A percentile compares a stretch with the other conserved stretches of the same genome.
Conservation (phyloP, 2,797 vertebrate genomes). For the Typhlichthys eigenmanni region DNA sequence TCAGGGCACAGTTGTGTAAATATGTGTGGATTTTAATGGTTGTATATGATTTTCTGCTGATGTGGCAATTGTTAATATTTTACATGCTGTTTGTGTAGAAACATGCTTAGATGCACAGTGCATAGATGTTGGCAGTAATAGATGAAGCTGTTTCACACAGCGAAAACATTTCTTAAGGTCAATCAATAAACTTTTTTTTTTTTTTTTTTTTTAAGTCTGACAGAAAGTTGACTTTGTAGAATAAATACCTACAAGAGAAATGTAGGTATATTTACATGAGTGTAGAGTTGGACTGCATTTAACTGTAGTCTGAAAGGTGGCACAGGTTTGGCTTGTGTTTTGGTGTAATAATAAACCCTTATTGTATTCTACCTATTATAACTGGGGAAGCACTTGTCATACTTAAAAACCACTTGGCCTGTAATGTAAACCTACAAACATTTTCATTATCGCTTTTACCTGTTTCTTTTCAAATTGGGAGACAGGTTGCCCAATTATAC, state of each 20-base stretch:
- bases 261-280: constrained; percentile 36
- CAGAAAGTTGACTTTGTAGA: constrained; percentile 27
- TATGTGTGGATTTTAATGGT: constrained; percentile 49
- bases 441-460: constrained; percentile 3
- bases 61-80: constrained; percentile 48
- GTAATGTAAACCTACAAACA: neutral
- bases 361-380: too few species aligned
- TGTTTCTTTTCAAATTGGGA: constrained; percentile 16
- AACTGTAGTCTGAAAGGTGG: constrained; percentile 19
- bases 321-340: constrained; percentile 26
- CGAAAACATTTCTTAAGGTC: constrained; percentile 54
- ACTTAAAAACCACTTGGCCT: constrained; percentile 19
- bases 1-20: constrained; percentile 56
- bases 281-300: constrained; percentile 46
- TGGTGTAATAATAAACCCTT: neutral
- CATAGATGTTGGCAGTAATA: constrained; percentile 34
- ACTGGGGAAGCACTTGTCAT: constrained; percentile 15
- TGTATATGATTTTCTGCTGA: constrained; percentile 55
- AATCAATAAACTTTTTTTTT: neutral
- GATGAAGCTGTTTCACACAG: constrained; percentile 35
- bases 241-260: neutral
- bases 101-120: constrained; percentile 54
- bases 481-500: constrained; percentile 22
- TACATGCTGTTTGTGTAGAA: constrained; percentile 54
- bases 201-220: constrained; percentile 30